A percentile compares a stretch with the other conserved stretches of the same genome.
Conservation (phyloP, 2,888 invertebrate species). For the Drosophila pegasa region DNA sequence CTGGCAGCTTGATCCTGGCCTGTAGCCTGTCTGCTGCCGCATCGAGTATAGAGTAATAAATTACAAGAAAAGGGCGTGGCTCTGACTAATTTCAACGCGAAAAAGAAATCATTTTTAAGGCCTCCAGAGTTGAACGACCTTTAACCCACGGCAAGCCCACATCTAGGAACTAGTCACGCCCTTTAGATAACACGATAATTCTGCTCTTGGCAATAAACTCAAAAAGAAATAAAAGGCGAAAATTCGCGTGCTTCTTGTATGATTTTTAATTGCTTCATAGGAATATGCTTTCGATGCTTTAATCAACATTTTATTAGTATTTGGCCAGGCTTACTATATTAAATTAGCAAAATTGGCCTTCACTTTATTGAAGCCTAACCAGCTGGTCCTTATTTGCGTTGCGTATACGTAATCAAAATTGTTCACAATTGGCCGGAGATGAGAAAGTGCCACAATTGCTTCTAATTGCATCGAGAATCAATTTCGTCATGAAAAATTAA, state of each 20-base stretch:
- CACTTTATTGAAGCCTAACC: no score
- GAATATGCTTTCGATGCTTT: neutral
- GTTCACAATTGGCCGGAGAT: neutral
- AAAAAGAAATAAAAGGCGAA: slow-evolving; percentile 1
- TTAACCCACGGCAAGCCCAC: slow-evolving; percentile 22
- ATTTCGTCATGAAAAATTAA: neutral
- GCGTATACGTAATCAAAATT: slow-evolving; percentile 7
- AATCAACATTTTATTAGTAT: slow-evolving; percentile 3
- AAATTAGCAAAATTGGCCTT: no score
- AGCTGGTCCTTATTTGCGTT: no score
- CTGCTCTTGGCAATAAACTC: slow-evolving; percentile 32
- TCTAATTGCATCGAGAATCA: slow-evolving; percentile 3
- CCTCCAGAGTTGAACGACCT: slow-evolving; percentile 36
- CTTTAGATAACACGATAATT: slow-evolving; percentile 8
- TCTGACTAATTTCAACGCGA: slow-evolving; percentile 55
- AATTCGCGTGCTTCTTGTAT: slow-evolving; percentile 5
- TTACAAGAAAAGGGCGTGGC: slow-evolving; percentile 64
- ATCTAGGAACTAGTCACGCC: slow-evolving; percentile 21
- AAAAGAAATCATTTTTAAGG: slow-evolving; percentile 23
- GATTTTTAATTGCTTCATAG: neutral
- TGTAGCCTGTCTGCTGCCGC: slow-evolving; percentile 36
- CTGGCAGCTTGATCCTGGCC: slow-evolving; percentile 25
- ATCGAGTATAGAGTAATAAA: slow-evolving; percentile 72
- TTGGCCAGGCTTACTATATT: neutral
- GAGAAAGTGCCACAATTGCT: neutral